Base-by-base conservation (phyloP, 2,797 vertebrate species). In the Ibycter americanus region DNA sequence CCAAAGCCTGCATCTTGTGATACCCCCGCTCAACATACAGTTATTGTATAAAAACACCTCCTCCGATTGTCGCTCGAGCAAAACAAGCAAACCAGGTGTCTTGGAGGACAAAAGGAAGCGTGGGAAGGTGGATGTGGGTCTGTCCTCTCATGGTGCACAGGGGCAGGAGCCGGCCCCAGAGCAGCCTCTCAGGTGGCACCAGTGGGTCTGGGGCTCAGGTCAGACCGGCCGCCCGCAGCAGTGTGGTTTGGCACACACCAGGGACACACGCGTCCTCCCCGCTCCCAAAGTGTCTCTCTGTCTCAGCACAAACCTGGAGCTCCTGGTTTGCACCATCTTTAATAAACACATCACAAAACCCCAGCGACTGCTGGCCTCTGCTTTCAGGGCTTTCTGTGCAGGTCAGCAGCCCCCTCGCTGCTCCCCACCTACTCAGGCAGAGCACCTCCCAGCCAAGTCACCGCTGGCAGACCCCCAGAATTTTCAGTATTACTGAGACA, bases 11-110 rank as follows among this genome's bases (percentile, higher is more conserved):
- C 38, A 32, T 7, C 56, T 55, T 47, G 32, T 15, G 46, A 21
- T 4, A 1, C n/a, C 63, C 61, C 12, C 38, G 15, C 12, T 32
- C 55, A 22, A 25, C 38, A 19, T 12, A 15, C 3, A 19, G 36
- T 27, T 55, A 23, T 4, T 61, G 23, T 18, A 8, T 3, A 8
- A 59, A 59, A 54, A 71, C 3, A 11, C 26, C 83, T 46, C 19
- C 74, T 47, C 65, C 4, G 0, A 31, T 3, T 0, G 3, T 22
- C 21, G 34, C 59, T 42, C 0, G 0, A 58, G 73, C 40, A 26
- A 8, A 16, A 42, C 11, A 16, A 42, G 36, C 70, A 36, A 12
- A 27, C 1, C 36, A 36, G 49, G 21, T 1, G 34, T 8, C 72
- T 6, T 17, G 23, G 52, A 29, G 26, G 72, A 22, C 49, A 25